Base-by-base conservation (phyloP, 2,797 vertebrate genomes). In the Epinephelus malabaricus region DNA sequence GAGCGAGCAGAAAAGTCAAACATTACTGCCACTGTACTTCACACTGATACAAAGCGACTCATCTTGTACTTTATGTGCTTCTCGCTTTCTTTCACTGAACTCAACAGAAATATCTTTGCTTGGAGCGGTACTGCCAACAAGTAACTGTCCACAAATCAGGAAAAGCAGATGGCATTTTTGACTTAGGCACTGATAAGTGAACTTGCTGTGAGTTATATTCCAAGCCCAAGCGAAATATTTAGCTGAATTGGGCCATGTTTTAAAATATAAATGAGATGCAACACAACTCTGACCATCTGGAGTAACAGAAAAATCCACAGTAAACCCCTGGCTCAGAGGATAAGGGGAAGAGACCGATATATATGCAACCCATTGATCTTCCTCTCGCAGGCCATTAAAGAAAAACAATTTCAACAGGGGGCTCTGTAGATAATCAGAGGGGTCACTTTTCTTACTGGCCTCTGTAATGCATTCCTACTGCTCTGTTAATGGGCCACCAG, bases 261-360 rank as follows among this genome's bases (percentile, higher is more conserved):
- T 85, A 34, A 75, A 91, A 63, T 50, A 81, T 90, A 84, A 78
- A 90, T 88, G 78, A 87, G 69, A 72, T 67, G 72, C 77, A 88
- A 83, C 67, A 87, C 53, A 79, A 80, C 66, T 59, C 70, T 78
- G 83, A 69, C 88, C 85, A 89, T 89, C 84, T 89, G 82, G 77
- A 87, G 64, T 69, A 67, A 61, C 30, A 73, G 64, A 83, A 67
- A 70, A 72, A 78, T 49, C 68, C 66, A 63, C 63, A 75, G 65
- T 71, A 58, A 85, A 64, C 63, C 59, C 3, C 14, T 63, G 69
- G 70, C 84, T 66, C 10, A 7, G 25, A 25, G 67, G 65, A 66
- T 70, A 50, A 69, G 17, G 55, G 59, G 74, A 62, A 54, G 51
- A 64, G 56, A 74, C 69, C 38, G 50, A 73, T 51, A 64, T 68